These are phyloP conservation scores for Naja naja DNA, from an alignment of 2,113 vertebrate genomes.

Conservation along the genomic window DNA sequence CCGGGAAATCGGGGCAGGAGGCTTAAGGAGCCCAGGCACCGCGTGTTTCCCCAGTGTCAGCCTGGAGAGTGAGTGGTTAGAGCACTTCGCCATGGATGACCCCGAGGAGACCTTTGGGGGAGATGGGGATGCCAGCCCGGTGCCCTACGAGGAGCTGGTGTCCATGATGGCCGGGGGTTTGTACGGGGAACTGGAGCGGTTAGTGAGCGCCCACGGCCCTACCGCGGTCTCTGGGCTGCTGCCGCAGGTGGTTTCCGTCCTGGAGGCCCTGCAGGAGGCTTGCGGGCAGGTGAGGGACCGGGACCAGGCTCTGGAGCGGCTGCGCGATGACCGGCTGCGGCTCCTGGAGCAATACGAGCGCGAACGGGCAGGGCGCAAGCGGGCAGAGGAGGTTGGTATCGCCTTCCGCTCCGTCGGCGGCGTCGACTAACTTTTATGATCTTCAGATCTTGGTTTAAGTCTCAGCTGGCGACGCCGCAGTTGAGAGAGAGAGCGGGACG, in stretches of 20 bases:
- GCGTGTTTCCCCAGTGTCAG: not conserved
- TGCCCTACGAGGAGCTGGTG: slow-evolving; percentile 44
- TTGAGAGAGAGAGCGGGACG: not conserved
- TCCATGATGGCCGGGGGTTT: slow-evolving; percentile 31
- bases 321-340: slow-evolving; percentile 19
- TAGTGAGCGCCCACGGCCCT: slow-evolving; percentile 36
- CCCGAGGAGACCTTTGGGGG: slow-evolving; percentile 34
- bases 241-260: slow-evolving; percentile 39
- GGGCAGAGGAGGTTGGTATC: slow-evolving; percentile 20
- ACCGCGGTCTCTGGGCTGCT: slow-evolving; percentile 32
- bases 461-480: not conserved
- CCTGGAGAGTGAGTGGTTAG: not conserved
- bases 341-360: slow-evolving; percentile 21
- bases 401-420: not conserved
- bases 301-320: slow-evolving; percentile 25
- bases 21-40: not conserved
- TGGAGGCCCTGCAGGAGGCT: slow-evolving; percentile 36
- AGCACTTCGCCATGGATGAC: slow-evolving; percentile 21
- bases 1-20: not conserved
- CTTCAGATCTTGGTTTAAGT: not conserved
- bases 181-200: slow-evolving; percentile 43
- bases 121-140: slow-evolving; percentile 9
- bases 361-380: slow-evolving; percentile 11
- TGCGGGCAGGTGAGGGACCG: slow-evolving; percentile 24
- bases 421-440: not conserved